A percentile compares a stretch with the other conserved stretches of the same genome.
phyloP scores from a whole-genome alignment of 2,797 vertebrate species.

The Anas bahamensis region DNA sequence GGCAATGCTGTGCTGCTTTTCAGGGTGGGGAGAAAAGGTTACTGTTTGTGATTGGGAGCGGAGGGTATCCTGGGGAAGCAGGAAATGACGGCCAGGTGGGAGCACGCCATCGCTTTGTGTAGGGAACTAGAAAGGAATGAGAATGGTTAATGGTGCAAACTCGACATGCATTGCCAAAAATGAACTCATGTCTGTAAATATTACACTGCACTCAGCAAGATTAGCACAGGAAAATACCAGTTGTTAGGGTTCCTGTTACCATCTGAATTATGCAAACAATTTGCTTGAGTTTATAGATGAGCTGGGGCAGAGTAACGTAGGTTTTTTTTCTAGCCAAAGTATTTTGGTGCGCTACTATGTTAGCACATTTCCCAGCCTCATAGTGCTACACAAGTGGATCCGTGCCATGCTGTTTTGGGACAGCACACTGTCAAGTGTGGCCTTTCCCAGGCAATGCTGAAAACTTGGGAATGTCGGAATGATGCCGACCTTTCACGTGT shows the following conservation, averaged over 20 bases:
- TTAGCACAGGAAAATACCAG: slow-evolving; percentile 22
- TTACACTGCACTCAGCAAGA: not conserved
- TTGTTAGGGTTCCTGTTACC: slow-evolving; percentile 31
- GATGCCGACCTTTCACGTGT: not conserved
- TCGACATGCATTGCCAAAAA: not conserved
- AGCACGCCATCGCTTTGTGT: not conserved
- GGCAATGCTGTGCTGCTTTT: not conserved
- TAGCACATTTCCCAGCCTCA: not conserved
- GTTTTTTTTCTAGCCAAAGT: not conserved
- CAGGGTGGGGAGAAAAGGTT: not conserved
- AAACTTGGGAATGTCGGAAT: not conserved
- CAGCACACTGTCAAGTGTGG: not conserved
- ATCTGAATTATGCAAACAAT: slow-evolving; percentile 40
- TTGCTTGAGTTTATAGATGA: slow-evolving; percentile 22
- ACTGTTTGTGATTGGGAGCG: not conserved
- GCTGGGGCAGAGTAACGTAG: not conserved
- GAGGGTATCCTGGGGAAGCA: not conserved
- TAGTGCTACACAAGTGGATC: not conserved
- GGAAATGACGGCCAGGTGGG: not conserved
- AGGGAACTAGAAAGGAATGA: not conserved
- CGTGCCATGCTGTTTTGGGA: not conserved
- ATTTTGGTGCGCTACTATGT: not conserved
- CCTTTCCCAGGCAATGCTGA: not conserved
- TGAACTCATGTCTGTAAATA: slow-evolving; percentile 45
- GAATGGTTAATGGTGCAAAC: slow-evolving; percentile 3